Evolutionary conservation across 2,888 invertebrate species (phyloP).

Genomic region (Chesias legatella): DNA sequence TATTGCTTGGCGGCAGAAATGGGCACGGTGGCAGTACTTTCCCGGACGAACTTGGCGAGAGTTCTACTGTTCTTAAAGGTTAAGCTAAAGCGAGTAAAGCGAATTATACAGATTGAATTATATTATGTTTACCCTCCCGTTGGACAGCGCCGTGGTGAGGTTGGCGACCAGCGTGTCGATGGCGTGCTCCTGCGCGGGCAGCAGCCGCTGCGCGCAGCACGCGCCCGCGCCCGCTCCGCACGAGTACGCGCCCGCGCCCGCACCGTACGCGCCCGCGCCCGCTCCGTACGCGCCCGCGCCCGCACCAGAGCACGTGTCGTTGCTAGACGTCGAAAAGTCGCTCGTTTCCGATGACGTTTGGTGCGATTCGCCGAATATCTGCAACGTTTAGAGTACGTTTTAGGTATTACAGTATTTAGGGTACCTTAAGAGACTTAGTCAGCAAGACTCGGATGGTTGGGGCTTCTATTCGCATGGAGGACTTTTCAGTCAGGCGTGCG

Average conservation of each 20-base stretch:
- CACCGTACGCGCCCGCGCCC: constrained; percentile 31
- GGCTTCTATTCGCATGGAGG: too few relatives aligned
- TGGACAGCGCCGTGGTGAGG: constrained; percentile 62
- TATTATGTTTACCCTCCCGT: constrained; percentile 65
- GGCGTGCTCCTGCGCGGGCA: constrained; percentile 73
- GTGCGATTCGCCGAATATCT: constrained; percentile 63
- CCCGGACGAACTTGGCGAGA: too few relatives aligned
- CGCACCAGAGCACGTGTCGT: background rate
- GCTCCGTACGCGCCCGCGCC: constrained; percentile 60
- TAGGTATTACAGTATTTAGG: too few relatives aligned
- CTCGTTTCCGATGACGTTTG: constrained; percentile 27
- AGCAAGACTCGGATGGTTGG: too few relatives aligned
- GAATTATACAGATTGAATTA: too few relatives aligned
- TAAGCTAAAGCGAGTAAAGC: too few relatives aligned
- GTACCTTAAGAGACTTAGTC: too few relatives aligned
- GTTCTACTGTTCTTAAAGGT: too few relatives aligned
- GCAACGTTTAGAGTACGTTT: background rate
- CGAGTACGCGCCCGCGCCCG: constrained; percentile 51
- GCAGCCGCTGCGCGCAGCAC: constrained; percentile 43
- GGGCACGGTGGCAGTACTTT: too few relatives aligned
- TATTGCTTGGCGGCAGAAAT: too few relatives aligned
- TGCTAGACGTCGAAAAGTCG: constrained; percentile 1
- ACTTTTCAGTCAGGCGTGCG: too few relatives aligned
- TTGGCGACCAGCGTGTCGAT: constrained; percentile 70
- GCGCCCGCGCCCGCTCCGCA: constrained; percentile 44